Evolutionary conservation across 2,797 vertebrate genomes (phyloP).

Genomic region (Heterohyrax brucei): DNA sequence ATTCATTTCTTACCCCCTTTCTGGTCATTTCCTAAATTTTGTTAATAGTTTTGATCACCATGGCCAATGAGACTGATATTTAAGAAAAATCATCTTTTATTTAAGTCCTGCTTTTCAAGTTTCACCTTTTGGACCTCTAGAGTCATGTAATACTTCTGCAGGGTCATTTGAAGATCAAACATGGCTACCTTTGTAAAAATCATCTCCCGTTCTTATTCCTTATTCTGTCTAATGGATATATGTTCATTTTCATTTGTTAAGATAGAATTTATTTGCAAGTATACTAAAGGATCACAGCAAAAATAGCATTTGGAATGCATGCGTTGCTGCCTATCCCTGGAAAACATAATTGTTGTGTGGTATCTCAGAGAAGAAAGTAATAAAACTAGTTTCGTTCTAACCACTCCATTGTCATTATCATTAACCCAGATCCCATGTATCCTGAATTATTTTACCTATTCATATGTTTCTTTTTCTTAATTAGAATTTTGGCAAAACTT

Average conservation of each 20-base stretch:
- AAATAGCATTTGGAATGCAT: background rate
- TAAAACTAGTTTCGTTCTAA: background rate
- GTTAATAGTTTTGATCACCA: background rate
- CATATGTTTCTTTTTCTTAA: background rate
- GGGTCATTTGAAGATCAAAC: background rate
- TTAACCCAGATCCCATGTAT: background rate
- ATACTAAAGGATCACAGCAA: background rate
- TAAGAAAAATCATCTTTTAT: background rate
- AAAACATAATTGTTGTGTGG: background rate
- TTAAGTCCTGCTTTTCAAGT: background rate
- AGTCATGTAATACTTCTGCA: background rate
- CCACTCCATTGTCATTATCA: background rate
- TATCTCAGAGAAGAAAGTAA: background rate
- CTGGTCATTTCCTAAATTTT: background rate
- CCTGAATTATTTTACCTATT: background rate
- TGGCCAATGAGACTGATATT: background rate
- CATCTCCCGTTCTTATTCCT: background rate
- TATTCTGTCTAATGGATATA: background rate
- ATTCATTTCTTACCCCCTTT: background rate
- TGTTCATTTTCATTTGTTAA: conserved; percentile 15
- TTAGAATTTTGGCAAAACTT: conserved; percentile 49
- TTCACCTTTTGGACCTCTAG: background rate
- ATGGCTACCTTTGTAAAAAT: background rate
- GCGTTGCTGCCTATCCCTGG: background rate
- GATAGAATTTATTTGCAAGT: background rate